A percentile compares a stretch with the other conserved stretches of the same genome.
These are phyloP conservation scores for Hirtodrosophila confusa DNA, from an alignment of 2,888 invertebrate genomes.

Conservation along the genomic window DNA sequence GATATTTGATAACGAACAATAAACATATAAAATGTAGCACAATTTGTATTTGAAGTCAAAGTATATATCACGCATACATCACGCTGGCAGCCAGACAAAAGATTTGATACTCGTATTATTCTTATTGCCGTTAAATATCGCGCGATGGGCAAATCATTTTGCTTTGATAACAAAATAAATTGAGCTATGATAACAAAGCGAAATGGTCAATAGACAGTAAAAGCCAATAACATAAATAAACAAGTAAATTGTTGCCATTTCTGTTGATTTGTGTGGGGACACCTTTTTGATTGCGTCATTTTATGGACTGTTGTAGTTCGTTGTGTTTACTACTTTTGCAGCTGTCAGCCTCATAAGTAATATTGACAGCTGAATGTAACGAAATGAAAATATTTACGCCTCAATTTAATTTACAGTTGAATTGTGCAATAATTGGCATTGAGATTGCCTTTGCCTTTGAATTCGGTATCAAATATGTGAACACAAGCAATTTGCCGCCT, in stretches of 20 bases:
- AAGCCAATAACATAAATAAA: conserved; percentile 11
- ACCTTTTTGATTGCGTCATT: conserved; percentile 10
- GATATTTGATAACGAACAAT: conserved; percentile 44
- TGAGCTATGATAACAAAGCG: conserved; percentile 29
- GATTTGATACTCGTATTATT: conserved; percentile 14
- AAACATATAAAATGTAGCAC: conserved; percentile 16
- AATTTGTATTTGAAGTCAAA: conserved; percentile 16
- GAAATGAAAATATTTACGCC: conserved; percentile 62
- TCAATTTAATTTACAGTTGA: conserved; percentile 48
- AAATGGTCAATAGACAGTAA: conserved; percentile 25
- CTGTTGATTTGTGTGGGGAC: conserved; percentile 11
- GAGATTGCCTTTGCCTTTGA: conserved; percentile 36
- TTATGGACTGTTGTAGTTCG: conserved; percentile 17
- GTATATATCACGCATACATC: conserved; percentile 34
- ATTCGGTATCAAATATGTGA: conserved; percentile 36
- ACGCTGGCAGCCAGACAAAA: conserved; percentile 14
- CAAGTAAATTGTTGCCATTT: conserved; percentile 14
- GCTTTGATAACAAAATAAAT: conserved; percentile 40
- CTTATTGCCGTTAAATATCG: conserved; percentile 8
- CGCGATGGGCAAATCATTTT: conserved; percentile 10
- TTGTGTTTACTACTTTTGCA: conserved; percentile 25
- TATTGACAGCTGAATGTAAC: conserved; percentile 40
- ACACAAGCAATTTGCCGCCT: conserved; percentile 23
- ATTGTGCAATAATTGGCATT: conserved; percentile 54
- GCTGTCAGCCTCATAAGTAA: conserved; percentile 29